Evolutionary conservation across 2,888 invertebrate species (phyloP).

Genomic region (Harmothoe impar): DNA sequence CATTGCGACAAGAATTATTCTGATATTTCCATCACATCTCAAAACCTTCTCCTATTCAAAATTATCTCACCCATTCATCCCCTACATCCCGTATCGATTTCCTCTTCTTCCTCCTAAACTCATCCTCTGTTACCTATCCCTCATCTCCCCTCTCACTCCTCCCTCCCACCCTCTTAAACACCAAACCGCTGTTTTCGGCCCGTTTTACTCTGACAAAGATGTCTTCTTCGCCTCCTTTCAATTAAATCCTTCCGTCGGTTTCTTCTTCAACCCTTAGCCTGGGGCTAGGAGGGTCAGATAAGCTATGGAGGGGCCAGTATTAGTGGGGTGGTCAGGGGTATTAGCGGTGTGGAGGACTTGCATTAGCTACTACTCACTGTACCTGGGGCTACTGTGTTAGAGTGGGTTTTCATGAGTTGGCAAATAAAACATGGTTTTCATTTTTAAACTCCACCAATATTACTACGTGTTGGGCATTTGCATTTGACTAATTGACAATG

Average conservation of each 20-base stretch:
- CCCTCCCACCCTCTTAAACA: not conserved
- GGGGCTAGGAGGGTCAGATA: not conserved
- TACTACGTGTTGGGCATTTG: no score
- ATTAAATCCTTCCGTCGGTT: not conserved
- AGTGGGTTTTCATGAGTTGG: not conserved
- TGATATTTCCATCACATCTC: no score
- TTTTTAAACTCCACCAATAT: no score
- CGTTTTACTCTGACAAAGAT: slow-evolving; percentile 22
- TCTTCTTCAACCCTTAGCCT: not conserved
- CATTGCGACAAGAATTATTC: no score
- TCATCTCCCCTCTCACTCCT: not conserved
- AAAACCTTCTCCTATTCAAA: no score
- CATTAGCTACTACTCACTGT: not conserved
- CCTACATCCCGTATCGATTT: not conserved
- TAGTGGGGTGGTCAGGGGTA: slow-evolving; percentile 27
- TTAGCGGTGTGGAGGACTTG: not conserved
- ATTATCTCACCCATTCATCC: not conserved
- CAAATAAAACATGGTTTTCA: no score
- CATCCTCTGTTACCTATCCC: not conserved
- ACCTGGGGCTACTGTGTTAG: not conserved
- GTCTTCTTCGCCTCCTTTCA: slow-evolving; percentile 11
- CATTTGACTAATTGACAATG: no score
- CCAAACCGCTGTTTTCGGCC: not conserved
- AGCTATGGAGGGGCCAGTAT: not conserved
- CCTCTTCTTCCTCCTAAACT: not conserved